Base-by-base conservation (phyloP, 2,797 vertebrate species). In the Peromyscus attwateri region DNA sequence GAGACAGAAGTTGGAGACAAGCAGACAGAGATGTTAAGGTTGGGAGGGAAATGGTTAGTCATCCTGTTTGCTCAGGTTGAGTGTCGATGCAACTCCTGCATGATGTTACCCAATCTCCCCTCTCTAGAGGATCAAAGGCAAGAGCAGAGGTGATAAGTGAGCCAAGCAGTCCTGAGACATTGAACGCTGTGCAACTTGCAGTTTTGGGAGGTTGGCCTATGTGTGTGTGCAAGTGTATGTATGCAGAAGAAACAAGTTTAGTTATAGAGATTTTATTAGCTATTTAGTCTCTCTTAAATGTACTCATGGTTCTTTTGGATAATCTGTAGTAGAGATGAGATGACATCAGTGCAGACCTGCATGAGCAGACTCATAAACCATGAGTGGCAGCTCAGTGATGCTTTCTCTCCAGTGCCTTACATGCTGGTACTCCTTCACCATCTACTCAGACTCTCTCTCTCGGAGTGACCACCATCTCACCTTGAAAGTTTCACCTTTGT, bases 21-120 rank as follows among this genome's bases (percentile, higher is more conserved):
- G 52, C 91, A 87, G 70, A 37, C 13, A 83, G 71, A 73, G 91
- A 88, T 68, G 83, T 62, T 93, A 83, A 80, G 29, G 23, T 52
- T 92, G 43, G 77, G 34, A 97, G 31, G 75, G 40, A 95, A 92
- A 40, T 91, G 17, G n/a, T 95, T 90, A 91, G 64, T 89, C 79
- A 87, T 84, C 83, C 34, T 91, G 19, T 95, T 92, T 85, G 87
- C 79, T 97, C 12, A 83, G 75, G 84, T 95, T 83, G 82, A 91
- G 55, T 83, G 76, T 46, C 43, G 93, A 37, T 27, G 43, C 0
- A 34, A 37, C 9, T 75, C 31, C 46, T 90, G 23, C n/a, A 52
- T 80, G n/a, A 81, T 94, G 9, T n/a, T 46, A 91, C 73, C 70
- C 73, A 92, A 70, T 66, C 31, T 23, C 19, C 87, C 31, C 93